phyloP scores from a whole-genome alignment of 2,888 invertebrate genomes.

The Aphrophora alni region DNA sequence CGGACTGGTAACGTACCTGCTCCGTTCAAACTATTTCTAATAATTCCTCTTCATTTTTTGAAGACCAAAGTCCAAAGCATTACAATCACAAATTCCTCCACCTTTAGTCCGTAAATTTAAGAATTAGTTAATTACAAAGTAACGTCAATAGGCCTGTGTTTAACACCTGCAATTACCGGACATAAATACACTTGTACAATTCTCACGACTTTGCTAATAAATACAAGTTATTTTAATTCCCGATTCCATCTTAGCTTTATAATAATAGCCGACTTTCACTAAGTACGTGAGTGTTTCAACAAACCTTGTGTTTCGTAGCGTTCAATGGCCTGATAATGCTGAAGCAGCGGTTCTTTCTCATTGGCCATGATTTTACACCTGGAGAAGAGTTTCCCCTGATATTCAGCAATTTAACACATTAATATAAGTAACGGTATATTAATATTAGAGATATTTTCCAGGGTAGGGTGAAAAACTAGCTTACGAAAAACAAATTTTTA shows the following conservation, averaged over 20 bases:
- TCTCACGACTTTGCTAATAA: conserved; percentile 6
- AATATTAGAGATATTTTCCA: too few species aligned
- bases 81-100: not conserved
- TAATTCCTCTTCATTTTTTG: too few species aligned
- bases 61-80: too few species aligned
- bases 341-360: not conserved
- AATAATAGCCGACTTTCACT: not conserved
- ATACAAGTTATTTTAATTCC: conserved; percentile 1
- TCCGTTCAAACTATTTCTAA: too few species aligned
- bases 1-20: too few species aligned
- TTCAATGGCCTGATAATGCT: not conserved
- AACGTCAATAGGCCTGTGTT: not conserved
- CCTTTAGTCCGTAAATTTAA: not conserved
- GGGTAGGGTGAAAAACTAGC: too few species aligned
- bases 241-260: not conserved
- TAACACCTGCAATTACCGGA: not conserved
- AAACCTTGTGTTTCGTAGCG: not conserved
- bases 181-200: not conserved
- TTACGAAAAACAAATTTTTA: too few species aligned
- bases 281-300: not conserved
- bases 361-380: too few species aligned
- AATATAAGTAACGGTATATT: too few species aligned
- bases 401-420: too few species aligned
- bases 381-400: too few species aligned
- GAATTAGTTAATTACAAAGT: not conserved